These are phyloP conservation scores for Drosophila pandora DNA, from an alignment of 1,140 invertebrate genomes.

Conservation along the genomic window DNA sequence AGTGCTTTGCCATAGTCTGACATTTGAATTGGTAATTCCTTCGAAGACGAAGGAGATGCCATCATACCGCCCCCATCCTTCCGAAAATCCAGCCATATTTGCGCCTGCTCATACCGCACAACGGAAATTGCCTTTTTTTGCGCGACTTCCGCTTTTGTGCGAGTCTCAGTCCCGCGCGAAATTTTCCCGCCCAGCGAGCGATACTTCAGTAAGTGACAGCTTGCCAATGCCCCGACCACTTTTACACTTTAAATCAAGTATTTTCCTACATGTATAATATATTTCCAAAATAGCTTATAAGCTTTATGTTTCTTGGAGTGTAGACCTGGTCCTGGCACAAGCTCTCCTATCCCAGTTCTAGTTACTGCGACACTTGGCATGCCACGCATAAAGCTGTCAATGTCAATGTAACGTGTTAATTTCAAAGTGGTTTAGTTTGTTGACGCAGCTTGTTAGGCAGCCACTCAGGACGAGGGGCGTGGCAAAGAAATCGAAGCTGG, in stretches of 20 bases:
- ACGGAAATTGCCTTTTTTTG: conserved; percentile 79
- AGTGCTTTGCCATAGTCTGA: conserved; percentile 59
- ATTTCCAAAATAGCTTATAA: background rate
- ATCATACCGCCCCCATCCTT: background rate
- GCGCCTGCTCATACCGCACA: conserved; percentile 53
- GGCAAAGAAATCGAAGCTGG: background rate
- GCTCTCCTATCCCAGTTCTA: conserved; percentile 17
- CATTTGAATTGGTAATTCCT: conserved; percentile 80
- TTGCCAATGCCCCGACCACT: conserved; percentile 32
- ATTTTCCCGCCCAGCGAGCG: conserved; percentile 13
- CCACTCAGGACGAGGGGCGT: conserved; percentile 1
- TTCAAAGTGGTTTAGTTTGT: conserved; percentile 82
- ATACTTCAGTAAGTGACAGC: conserved; percentile 63
- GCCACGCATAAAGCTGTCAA: conserved; percentile 79
- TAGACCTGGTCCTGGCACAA: background rate
- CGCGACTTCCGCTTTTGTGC: conserved; percentile 55
- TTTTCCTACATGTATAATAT: background rate
- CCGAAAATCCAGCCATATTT: background rate
- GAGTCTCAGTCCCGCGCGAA: conserved; percentile 1
- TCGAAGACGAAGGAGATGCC: conserved; percentile 10
- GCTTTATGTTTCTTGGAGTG: conserved; percentile 8
- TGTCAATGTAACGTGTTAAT: conserved; percentile 82
- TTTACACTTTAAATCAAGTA: conserved; percentile 7
- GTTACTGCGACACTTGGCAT: conserved; percentile 68
- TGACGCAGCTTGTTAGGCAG: conserved; percentile 73